Base-by-base conservation (phyloP, 2,113 vertebrate species). In the Podilymbus podiceps region DNA sequence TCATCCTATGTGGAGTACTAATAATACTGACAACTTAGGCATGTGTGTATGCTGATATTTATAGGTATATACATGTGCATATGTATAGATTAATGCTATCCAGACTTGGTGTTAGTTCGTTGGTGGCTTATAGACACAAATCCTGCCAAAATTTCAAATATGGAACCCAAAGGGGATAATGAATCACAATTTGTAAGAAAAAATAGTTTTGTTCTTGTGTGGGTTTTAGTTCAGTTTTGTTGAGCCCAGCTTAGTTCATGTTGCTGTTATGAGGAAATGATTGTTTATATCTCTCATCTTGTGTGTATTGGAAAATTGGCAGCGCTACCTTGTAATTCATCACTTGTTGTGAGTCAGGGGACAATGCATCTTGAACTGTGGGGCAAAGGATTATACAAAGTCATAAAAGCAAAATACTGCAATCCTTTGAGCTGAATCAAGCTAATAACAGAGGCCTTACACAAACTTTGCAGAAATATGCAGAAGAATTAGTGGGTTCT, bases 221-320 rank as follows among this genome's bases (percentile, higher is more conserved):
- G 75, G 28, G 35, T 91, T 88, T 94, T 85, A 15, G 59, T 94
- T 96, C 3, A 0, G 74, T 97, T 96, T 91, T 68, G 15, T 50
- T 77, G 71, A 95, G 63, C 31, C 27, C 53, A 24, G 64, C 58
- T 95, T 95, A 85, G 86, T 77, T 94, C 76, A 55, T 78, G 59
- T 73, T 92, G 63, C 76, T 95, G 25, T 78, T 82, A 85, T 22
- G 50, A 95, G 85, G 87, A 97, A 97, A 90, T 77, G 74, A 89
- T 92, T 95, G 95, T 97, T 96, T 95, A 77, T 91, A 85, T 78
- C 46, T 73, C 64, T 64, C 88, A 50, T 96, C 76, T 96, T 79
- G 30, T 80, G 74, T 95, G 82, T 96, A 93, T 68, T 96, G 92
- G 95, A 96, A 96, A 96, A 95, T 85, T 97, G 93, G 79, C 91